A percentile compares a stretch with the other conserved stretches of the same genome.
Conservation (phyloP, 2,113 vertebrate species). For the Lophochroa leadbeateri region DNA sequence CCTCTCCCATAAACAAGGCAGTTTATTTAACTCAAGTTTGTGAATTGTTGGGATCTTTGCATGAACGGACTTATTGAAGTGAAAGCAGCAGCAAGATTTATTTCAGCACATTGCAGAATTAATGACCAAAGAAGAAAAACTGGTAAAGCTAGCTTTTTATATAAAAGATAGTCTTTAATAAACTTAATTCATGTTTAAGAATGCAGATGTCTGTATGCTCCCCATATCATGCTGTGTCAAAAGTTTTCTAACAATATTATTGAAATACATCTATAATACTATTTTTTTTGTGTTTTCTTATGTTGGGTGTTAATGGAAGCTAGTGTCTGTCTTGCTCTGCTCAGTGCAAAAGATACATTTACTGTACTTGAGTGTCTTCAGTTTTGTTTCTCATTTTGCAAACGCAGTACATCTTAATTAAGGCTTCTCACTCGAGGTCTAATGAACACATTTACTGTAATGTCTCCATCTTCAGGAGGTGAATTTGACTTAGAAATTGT, state of each 20-base stretch:
- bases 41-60: constrained; percentile 12
- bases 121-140: constrained; percentile 14
- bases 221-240: neutral
- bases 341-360: constrained; percentile 11
- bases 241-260: neutral
- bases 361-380: constrained; percentile 20
- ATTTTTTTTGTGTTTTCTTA: neutral
- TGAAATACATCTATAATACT: neutral
- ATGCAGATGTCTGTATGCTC: neutral
- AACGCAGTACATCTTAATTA: constrained; percentile 56
- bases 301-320: neutral
- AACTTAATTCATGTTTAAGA: neutral
- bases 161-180: neutral
- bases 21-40: constrained; percentile 32
- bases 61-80: constrained; percentile 41
- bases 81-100: constrained; percentile 33
- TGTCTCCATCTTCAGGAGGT: constrained; percentile 17
- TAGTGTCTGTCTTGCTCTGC: neutral
- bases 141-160: constrained; percentile 20
- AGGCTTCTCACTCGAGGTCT: constrained; percentile 15
- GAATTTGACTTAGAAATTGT: constrained; percentile 24
- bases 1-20: neutral
- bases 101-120: neutral
- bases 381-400: constrained; percentile 18
- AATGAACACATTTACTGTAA: constrained; percentile 19